Evolutionary conservation across 2,113 vertebrate species (phyloP), one percentile per base, ranked within the genome.

Genomic region (Oncorhynchus keta): DNA sequence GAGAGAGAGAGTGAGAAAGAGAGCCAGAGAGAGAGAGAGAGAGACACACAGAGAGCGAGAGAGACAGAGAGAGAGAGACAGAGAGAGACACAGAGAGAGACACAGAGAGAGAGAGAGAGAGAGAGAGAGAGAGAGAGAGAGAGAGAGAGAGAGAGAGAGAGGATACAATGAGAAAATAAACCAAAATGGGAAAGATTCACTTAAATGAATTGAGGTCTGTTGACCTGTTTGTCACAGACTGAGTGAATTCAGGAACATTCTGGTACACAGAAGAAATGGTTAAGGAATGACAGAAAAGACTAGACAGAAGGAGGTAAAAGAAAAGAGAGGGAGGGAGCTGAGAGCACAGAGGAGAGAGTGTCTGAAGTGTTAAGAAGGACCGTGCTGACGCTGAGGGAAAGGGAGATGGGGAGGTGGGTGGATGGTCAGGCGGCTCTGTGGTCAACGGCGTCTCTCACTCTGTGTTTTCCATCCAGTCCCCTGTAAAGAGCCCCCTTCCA

Each of bases 401-500:
- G n/a, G n/a, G n/a, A 9, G 5, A 22, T 12, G 67, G 57, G 70
- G 7, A 83, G 73, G 79, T 22, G 20, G 75, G 68, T 77, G 79
- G 77, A 81, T 64, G 32, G 61, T 49, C 74, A 14, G 85, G 74
- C 79, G 75, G 65, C 77, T 81, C 89, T 92, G 92, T 82, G 90
- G 89, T 86, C 78, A 83, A 82, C 66, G 88, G 76, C 18, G 62
- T 81, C 87, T 91, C 82, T 89, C 85, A 85, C 83, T 82, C 78
- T 78, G 84, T 74, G 68, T 84, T 88, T 89, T 90, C 87, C 92
- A 85, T 82, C 79, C 82, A 89, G 84, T 87, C 85, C 83, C 87
- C 87, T 78, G 0, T 75, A 90, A 84, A 82, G 90, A 77, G 84
- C 83, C 87, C 93, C 93, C 92, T 82, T 16, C 81, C 94, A 88